phyloP scores from a whole-genome alignment of 2,797 vertebrate species.

The Melanotaenia boesemani region DNA sequence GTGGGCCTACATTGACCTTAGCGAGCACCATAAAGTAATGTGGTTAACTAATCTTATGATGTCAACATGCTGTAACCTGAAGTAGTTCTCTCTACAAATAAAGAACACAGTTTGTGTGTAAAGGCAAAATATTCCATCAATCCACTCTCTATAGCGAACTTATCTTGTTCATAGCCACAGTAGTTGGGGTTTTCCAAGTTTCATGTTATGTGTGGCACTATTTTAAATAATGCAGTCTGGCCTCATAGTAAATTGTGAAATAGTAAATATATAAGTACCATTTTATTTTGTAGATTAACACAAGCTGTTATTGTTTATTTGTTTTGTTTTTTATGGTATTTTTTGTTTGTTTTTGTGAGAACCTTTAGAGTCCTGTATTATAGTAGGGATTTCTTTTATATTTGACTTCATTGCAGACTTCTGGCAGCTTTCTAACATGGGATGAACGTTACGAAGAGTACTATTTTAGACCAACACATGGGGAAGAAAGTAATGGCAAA shows the following conservation, averaged over 20 bases:
- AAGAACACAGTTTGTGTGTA: neutral
- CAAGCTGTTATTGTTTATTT: neutral
- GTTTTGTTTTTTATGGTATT: no score
- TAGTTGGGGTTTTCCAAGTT: neutral
- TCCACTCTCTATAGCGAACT: conserved; percentile 6
- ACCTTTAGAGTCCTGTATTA: no score
- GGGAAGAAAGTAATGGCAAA: no score
- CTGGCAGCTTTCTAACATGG: no score
- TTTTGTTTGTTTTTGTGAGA: no score
- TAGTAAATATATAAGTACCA: neutral
- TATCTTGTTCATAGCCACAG: neutral
- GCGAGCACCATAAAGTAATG: conserved; percentile 65
- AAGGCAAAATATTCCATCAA: conserved; percentile 9
- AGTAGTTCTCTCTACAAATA: conserved; percentile 22
- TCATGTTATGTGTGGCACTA: neutral
- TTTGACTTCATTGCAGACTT: no score
- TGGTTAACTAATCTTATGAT: conserved; percentile 61
- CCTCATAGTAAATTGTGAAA: neutral
- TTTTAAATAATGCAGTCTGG: neutral
- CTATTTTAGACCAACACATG: neutral
- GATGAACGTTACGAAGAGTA: no score
- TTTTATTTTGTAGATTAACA: neutral
- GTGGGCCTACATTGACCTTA: conserved; percentile 33
- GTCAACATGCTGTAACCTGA: conserved; percentile 45
- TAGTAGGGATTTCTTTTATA: no score